Base-by-base conservation (phyloP, 2,113 vertebrate species). In the Channa argus region DNA sequence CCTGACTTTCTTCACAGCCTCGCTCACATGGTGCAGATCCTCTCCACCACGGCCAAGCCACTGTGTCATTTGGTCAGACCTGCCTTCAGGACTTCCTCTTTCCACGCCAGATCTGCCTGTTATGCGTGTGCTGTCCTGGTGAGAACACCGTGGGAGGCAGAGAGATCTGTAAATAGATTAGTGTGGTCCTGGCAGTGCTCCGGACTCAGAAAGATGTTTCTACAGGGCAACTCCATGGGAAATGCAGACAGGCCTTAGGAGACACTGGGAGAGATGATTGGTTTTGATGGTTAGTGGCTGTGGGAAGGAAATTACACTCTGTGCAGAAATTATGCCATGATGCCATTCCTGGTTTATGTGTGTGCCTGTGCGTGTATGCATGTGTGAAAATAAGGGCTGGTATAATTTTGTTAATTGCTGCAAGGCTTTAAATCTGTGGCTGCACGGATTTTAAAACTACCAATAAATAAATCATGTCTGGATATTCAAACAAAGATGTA, bases 81-180 rank as follows among this genome's bases (percentile, higher is more conserved):
- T 50, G 79, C 72, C 74, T 78, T 59, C 60, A 53, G 55, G 63
- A 71, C 76, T 78, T 85, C 79, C 83, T 82, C 70, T 71, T 56
- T 77, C 73, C 69, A 69, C 81, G 80, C 83, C 70, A 73, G 58
- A 51, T 68, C 79, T 53, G 79, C 80, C 65, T 83, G 66, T 55
- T 24, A 55, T 59, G 70, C 63, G 70, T 63, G 77, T 50, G 72
- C 63, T 47, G 6, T 61, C 71, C 36, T 80, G 83, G 75, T 88
- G 87, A 84, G 82, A 87, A 86, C 85, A 75, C 66, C 44, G 82
- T 87, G 84, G 89, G 88, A 89, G 82, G 79, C 73, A 84, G 52
- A 60, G 2, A 7, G 5, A 46, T 58, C 82, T 86, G 85, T 49
- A 86, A 90, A 89, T 90, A 89, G 82, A 85, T 9, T 45, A 14